These are phyloP conservation scores for silkworm (Bombyx mori) DNA, from an alignment of 1,140 invertebrate species.

Conservation along the genomic window ASM3026992v2 NC_085111.1:5981001-5981500, in stretches of 20 bases:
- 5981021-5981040: conserved; percentile 14
- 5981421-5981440: conserved; percentile 71
- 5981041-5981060: background rate
- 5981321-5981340: conserved; percentile 9
- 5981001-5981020: conserved; percentile 28
- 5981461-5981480: conserved; percentile 73
- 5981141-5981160: too few species aligned
- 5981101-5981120: background rate
- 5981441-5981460: conserved; percentile 74
- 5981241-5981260: background rate
- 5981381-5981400: conserved; percentile 24
- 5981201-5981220: background rate
- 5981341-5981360: conserved; percentile 23
- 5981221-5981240: background rate
- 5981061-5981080: background rate
- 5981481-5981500: conserved; percentile 58
- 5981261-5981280: background rate
- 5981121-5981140: too few species aligned
- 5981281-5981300: background rate
- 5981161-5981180: too few species aligned
- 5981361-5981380: conserved; percentile 23
- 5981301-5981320: conserved; percentile 1
- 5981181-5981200: background rate
- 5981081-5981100: background rate
- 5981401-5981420: conserved; percentile 62